Percentiles rank a stretch among this genome's conserved stretches.
Evolutionary conservation across 2,797 vertebrate species (phyloP).

Genomic region (Siniperca obscura): DNA sequence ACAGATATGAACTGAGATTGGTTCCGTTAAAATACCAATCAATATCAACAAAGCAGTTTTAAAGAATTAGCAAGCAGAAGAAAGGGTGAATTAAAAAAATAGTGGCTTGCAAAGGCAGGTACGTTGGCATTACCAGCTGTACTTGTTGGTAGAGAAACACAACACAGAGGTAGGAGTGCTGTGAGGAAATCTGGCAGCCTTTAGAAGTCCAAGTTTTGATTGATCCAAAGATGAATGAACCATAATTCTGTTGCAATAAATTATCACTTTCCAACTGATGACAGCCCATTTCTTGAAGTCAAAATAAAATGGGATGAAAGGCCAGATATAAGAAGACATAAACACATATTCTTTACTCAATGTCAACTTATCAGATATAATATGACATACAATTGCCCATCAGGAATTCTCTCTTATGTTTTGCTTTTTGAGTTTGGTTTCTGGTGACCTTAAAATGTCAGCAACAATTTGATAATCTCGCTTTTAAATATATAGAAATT

Average conservation of each 20-base stretch:
- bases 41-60: slow-evolving; percentile 41
- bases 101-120: slow-evolving; percentile 22
- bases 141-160: slow-evolving; percentile 18
- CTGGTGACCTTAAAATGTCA: not conserved
- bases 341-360: not conserved
- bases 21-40: slow-evolving; percentile 44
- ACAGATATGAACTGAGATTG: slow-evolving; percentile 42
- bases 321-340: not conserved
- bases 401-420: not conserved
- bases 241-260: slow-evolving; percentile 23
- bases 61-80: slow-evolving; percentile 43
- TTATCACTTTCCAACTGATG: slow-evolving; percentile 34
- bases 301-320: slow-evolving; percentile 26
- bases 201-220: slow-evolving; percentile 34
- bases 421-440: not conserved
- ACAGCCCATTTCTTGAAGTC: slow-evolving; percentile 9
- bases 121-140: slow-evolving; percentile 25
- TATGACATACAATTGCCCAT: not conserved
- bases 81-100: slow-evolving; percentile 25
- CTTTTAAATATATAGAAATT: not conserved
- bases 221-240: slow-evolving; percentile 44
- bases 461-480: not conserved
- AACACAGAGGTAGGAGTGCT: not conserved
- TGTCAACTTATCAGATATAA: not conserved
- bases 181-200: slow-evolving; percentile 39